phyloP scores from a whole-genome alignment of 1,140 invertebrate species.

The Dinothrombium tinctorium region DNA sequence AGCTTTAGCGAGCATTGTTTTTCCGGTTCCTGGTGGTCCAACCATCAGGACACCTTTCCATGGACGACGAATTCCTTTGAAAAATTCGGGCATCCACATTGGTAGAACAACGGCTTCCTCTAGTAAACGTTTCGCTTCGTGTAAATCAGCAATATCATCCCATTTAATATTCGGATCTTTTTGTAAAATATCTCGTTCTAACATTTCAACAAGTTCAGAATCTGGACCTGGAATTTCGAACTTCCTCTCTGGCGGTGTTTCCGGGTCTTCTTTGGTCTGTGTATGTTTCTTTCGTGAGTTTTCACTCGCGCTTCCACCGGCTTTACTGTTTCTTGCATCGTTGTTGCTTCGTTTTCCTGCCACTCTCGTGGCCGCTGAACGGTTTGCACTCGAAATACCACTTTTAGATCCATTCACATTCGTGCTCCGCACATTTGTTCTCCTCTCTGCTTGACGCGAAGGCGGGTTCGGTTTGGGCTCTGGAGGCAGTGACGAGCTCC shows the following conservation, averaged over 20 bases:
- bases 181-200: slow-evolving; percentile 91
- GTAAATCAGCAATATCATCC: slow-evolving; percentile 90
- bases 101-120: slow-evolving; percentile 95
- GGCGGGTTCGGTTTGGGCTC: neutral
- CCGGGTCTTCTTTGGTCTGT: neutral
- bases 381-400: slow-evolving; percentile 3
- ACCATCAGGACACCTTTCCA: slow-evolving; percentile 94
- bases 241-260: slow-evolving; percentile 38
- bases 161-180: slow-evolving; percentile 90
- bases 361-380: neutral
- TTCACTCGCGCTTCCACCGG: neutral
- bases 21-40: slow-evolving; percentile 90
- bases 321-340: neutral
- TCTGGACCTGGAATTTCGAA: slow-evolving; percentile 78
- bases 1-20: slow-evolving; percentile 97
- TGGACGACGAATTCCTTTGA: slow-evolving; percentile 76
- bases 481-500: neutral
- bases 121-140: slow-evolving; percentile 75
- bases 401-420: slow-evolving; percentile 15
- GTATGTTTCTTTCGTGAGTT: neutral
- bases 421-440: neutral
- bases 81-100: slow-evolving; percentile 95
- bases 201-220: slow-evolving; percentile 74
- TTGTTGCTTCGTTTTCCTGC: neutral
- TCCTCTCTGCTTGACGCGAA: neutral